Base-by-base conservation (phyloP, 2,888 invertebrate genomes). In the Drosophila macrospina region DNA sequence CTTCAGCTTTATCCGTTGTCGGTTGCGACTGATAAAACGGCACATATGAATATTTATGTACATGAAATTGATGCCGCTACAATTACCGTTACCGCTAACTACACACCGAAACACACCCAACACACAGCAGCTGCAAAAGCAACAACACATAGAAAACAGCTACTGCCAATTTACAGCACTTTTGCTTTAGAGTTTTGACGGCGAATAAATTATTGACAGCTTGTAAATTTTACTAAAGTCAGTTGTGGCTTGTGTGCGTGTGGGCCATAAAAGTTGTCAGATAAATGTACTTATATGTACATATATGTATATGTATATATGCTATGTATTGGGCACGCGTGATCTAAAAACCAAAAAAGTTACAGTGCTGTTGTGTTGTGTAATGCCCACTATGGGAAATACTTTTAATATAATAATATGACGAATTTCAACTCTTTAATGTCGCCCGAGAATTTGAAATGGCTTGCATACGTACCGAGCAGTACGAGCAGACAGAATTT, bases 11-110 rank as follows among this genome's bases (percentile, higher is more conserved):
- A 56, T 26, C 42, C 41, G 32, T 60, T 42, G 60, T 48, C 79
- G 45, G 50, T 41, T 76, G 60, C 67, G 52, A 69, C 83, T 86
- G 82, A 78, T 73, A 87, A 80, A 75, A 75, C 73, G 86, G 71
- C 82, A 67, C 82, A 85, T 85, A 85, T 85, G 85, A 87, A 89
- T 89, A 84, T 84, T 88, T 88, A 85, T 85, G 85, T 87, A 69
- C 78, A 73, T 68, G 87, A 85, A 85, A 89, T 89, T 85, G 86
- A 82, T 89, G 86, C 89, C 79, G 86, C 79, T 82, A 85, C 87
- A 88, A 88, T 88, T 84, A 87, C 88, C 76, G 78, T 67, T 87
- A 75, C 81, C 87, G 71, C 89, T 81, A 81, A 87, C 85, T 78
- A 85, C 68, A 83, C 69, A 72, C 69, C 11, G 6, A 20, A 51